A percentile compares a stretch with the other conserved stretches of the same genome.
Conservation (phyloP, 2,888 invertebrate species). For the Meloe dianella region DNA sequence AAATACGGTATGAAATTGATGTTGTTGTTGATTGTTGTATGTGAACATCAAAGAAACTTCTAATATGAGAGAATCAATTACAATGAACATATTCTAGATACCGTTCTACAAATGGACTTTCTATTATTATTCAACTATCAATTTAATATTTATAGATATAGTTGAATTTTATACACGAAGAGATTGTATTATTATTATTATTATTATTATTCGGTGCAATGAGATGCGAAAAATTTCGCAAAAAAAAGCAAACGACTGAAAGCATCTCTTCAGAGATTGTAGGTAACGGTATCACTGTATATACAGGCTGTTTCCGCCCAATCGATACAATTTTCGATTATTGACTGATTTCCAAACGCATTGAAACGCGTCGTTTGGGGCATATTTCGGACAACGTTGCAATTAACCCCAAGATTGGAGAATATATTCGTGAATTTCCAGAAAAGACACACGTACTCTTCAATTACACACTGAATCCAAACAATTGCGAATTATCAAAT, state of each 20-base stretch:
- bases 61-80: slow-evolving; percentile 11
- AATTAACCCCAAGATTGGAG: too few species aligned
- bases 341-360: too few species aligned
- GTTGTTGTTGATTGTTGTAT: slow-evolving; percentile 7
- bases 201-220: neutral
- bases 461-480: too few species aligned
- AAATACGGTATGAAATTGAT: slow-evolving; percentile 4
- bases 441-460: too few species aligned
- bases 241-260: neutral
- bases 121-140: slow-evolving; percentile 8
- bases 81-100: neutral
- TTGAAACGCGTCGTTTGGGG: too few species aligned
- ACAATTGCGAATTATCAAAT: too few species aligned
- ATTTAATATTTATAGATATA: slow-evolving; percentile 1
- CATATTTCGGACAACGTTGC: too few species aligned
- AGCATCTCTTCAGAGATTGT: too few species aligned
- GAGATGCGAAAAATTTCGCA: neutral
- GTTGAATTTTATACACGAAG: neutral
- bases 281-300: too few species aligned
- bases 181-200: neutral
- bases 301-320: too few species aligned
- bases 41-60: slow-evolving; percentile 10
- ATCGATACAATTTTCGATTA: too few species aligned
- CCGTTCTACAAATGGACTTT: slow-evolving; percentile 12
- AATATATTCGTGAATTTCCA: too few species aligned